A percentile compares a stretch with the other conserved stretches of the same genome.
Evolutionary conservation across 2,888 invertebrate genomes (phyloP).

Genomic region (Tridacna crocea): DNA sequence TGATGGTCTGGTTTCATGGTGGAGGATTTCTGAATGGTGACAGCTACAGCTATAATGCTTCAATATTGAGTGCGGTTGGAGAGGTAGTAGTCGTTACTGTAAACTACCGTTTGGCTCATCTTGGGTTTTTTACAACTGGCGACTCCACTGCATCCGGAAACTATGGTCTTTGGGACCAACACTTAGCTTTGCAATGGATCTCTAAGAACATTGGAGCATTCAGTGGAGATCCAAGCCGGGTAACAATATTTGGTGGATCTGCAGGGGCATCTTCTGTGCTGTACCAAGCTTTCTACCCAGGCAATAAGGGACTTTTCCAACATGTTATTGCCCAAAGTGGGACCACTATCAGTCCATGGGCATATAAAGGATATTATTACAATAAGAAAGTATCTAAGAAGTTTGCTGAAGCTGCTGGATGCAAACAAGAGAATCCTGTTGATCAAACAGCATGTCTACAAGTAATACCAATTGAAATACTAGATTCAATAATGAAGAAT

Average conservation of each 20-base stretch:
- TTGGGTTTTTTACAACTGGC: constrained; percentile 71
- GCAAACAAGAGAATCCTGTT: neutral
- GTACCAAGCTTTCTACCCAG: constrained; percentile 90
- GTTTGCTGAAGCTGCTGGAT: constrained; percentile 13
- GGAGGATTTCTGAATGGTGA: constrained; percentile 55
- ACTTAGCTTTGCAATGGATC: constrained; percentile 90
- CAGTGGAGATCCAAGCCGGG: constrained; percentile 92
- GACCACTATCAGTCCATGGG: constrained; percentile 96
- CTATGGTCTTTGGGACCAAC: constrained; percentile 95
- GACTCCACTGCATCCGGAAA: constrained; percentile 66
- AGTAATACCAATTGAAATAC: neutral
- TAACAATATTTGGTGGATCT: constrained; percentile 97
- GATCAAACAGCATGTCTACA: constrained; percentile 2
- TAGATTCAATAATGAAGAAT: constrained; percentile 5
- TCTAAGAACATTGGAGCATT: constrained; percentile 75
- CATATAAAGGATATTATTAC: constrained; percentile 79
- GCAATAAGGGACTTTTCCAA: constrained; percentile 89
- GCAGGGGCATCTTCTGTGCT: constrained; percentile 97
- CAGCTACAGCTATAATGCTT: constrained; percentile 47
- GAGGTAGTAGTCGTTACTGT: constrained; percentile 64
- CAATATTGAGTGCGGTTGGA: constrained; percentile 42
- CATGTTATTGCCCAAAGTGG: constrained; percentile 97
- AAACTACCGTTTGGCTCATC: constrained; percentile 64
- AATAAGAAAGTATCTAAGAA: neutral
- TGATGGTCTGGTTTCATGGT: constrained; percentile 64